Evolutionary conservation across 2,113 vertebrate genomes (phyloP).

Genomic region (Sinocyclocheilus rhinocerous): DNA sequence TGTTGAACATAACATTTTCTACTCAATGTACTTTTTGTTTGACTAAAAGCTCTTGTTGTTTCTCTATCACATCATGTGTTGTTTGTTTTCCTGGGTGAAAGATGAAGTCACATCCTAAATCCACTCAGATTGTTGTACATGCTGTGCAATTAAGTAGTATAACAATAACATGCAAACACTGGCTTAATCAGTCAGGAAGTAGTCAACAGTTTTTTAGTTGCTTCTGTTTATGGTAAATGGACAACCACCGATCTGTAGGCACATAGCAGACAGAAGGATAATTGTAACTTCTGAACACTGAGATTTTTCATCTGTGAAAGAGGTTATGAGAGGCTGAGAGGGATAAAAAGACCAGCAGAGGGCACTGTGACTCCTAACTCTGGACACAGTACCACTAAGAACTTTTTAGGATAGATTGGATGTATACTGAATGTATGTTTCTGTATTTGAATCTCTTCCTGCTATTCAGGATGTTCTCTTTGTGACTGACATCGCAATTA

Average conservation of each 20-base stretch:
- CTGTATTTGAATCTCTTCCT: conserved; percentile 68
- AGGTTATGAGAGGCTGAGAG: neutral
- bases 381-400: conserved; percentile 32
- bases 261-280: neutral
- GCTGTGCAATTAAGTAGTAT: neutral
- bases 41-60: conserved; percentile 15
- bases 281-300: neutral
- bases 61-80: neutral
- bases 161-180: neutral
- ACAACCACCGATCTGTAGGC: neutral
- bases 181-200: too few relatives aligned
- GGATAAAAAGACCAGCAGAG: conserved; percentile 66
- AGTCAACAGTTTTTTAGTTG: neutral
- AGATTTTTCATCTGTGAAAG: neutral
- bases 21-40: neutral
- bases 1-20: neutral
- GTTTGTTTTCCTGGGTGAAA: neutral
- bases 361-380: conserved; percentile 64
- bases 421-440: conserved; percentile 18
- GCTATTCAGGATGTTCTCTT: conserved; percentile 70
- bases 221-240: neutral
- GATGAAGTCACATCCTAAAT: neutral
- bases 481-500: conserved; percentile 80
- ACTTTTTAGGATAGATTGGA: neutral
- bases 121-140: neutral